Evolutionary conservation across 2,113 vertebrate species (phyloP).

Genomic region (Probosciger aterrimus): DNA sequence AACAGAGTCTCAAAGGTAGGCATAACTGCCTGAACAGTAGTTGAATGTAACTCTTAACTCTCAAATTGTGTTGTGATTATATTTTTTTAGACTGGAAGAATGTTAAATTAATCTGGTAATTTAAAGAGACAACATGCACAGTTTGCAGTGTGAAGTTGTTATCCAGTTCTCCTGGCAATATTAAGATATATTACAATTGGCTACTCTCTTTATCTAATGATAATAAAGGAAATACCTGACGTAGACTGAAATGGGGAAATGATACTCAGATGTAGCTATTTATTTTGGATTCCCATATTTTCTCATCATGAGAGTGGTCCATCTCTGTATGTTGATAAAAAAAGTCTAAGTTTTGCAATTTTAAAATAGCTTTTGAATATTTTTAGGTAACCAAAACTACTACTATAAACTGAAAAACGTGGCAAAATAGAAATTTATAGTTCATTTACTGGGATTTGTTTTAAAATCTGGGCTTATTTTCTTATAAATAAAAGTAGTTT

Average conservation of each 20-base stretch:
- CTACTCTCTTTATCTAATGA: background rate
- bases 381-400: background rate
- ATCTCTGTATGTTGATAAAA: background rate
- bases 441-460: background rate
- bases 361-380: background rate
- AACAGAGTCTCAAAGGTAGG: background rate
- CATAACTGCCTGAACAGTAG: background rate
- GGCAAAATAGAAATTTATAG: background rate
- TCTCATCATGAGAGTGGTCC: background rate
- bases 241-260: background rate
- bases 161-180: background rate
- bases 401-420: background rate
- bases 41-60: background rate
- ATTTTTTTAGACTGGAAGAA: background rate
- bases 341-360: background rate
- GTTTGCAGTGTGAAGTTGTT: background rate
- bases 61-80: background rate
- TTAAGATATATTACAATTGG: background rate
- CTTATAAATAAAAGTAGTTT: constrained; percentile 12
- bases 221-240: background rate
- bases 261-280: background rate
- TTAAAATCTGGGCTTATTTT: background rate
- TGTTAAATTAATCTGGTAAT: background rate
- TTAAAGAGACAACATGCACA: background rate
- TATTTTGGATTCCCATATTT: background rate